Evolutionary conservation across 2,888 invertebrate species (phyloP).

Genomic region (Eilema caniola): DNA sequence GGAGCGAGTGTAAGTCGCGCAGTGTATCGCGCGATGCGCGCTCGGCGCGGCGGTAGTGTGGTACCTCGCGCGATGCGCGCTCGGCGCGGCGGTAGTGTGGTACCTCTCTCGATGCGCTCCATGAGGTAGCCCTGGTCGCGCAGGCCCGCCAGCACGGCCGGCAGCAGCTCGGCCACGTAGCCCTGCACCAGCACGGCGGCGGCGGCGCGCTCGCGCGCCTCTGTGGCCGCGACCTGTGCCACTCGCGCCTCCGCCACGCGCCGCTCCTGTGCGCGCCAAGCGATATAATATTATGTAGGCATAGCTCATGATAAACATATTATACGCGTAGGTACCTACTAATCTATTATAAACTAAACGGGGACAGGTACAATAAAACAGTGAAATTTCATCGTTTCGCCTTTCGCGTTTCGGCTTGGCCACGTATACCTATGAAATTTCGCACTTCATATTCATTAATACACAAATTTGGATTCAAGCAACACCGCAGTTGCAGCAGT

Average conservation of each 20-base stretch:
- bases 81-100: background rate
- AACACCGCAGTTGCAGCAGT: background rate
- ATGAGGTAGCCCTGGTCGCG: constrained; percentile 91
- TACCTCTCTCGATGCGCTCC: constrained; percentile 88
- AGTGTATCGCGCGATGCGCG: too few species aligned
- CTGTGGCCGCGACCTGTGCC: constrained; percentile 88
- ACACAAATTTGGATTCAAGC: background rate
- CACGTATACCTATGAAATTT: too few species aligned
- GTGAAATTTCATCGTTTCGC: too few species aligned
- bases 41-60: background rate
- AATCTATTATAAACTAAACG: background rate
- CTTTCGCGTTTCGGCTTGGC: too few species aligned
- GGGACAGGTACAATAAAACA: too few species aligned
- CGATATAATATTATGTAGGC: too few species aligned
- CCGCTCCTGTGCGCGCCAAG: constrained; percentile 83
- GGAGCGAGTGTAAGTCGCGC: background rate
- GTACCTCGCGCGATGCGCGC: constrained; percentile 64
- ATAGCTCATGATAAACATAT: too few species aligned
- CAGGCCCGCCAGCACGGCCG: constrained; percentile 93
- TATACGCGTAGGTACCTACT: too few species aligned
- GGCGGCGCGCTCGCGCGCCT: constrained; percentile 93
- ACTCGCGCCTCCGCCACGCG: constrained; percentile 90
- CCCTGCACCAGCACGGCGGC: constrained; percentile 94
- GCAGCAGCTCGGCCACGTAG: constrained; percentile 95
- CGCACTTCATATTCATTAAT: too few species aligned